These are phyloP conservation scores for Malthinus seriepunctatus DNA, from an alignment of 2,888 invertebrate genomes.

Conservation along the genomic window DNA sequence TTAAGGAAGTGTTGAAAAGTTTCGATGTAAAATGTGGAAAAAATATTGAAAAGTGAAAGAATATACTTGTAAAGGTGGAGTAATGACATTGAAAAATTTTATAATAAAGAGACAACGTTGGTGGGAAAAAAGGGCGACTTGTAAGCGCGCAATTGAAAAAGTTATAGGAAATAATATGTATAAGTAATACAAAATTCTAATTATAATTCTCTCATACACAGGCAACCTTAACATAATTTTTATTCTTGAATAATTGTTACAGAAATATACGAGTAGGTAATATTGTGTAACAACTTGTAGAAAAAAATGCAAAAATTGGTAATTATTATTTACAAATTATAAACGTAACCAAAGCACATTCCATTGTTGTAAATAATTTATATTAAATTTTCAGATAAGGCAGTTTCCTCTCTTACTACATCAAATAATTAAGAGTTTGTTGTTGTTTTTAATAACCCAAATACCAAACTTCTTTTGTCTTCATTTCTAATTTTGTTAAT, in stretches of 20 bases:
- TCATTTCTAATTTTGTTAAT: constrained; percentile 17
- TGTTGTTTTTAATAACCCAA: constrained; percentile 13
- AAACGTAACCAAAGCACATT: constrained; percentile 3
- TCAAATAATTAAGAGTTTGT: constrained; percentile 18
- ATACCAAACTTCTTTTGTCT: constrained; percentile 8
- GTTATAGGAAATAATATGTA: not conserved
- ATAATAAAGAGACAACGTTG: not conserved
- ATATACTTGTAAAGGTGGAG: constrained; percentile 3
- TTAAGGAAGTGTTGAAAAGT: too few relatives aligned
- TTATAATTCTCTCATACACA: not conserved
- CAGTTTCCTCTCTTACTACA: constrained; percentile 16
- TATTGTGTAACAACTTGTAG: not conserved
- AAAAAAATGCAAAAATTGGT: not conserved
- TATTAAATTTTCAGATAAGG: constrained; percentile 10
- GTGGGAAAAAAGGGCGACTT: not conserved
- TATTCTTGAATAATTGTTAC: too few relatives aligned
- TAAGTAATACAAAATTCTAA: not conserved
- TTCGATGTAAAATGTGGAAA: too few relatives aligned
- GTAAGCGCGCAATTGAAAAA: not conserved
- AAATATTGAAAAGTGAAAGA: not conserved
- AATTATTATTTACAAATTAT: constrained; percentile 10
- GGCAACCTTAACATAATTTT: not conserved
- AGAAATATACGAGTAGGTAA: too few relatives aligned
- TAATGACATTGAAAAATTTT: constrained; percentile 1
- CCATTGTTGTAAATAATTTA: constrained; percentile 12